Conservation (phyloP, 1,140 invertebrate species). For the Atopsyche davidsoni region DNA sequence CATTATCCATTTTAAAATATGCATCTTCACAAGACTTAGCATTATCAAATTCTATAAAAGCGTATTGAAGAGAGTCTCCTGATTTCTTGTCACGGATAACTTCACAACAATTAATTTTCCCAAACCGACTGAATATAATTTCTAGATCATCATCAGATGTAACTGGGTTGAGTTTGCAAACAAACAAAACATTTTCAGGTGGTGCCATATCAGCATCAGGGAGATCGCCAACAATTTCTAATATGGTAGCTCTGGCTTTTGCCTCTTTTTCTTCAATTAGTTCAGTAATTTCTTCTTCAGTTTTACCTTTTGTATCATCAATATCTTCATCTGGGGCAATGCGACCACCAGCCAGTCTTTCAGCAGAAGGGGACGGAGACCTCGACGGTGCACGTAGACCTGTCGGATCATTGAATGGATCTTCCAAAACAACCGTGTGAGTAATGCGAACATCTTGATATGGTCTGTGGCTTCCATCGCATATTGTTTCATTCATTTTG, state of each 20-base stretch:
- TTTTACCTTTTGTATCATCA: slow-evolving; percentile 84
- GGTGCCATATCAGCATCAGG: slow-evolving; percentile 96
- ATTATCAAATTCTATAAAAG: slow-evolving; percentile 97
- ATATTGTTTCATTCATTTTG: slow-evolving; percentile 91
- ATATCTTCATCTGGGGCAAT: slow-evolving; percentile 94
- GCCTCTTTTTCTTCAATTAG: slow-evolving; percentile 88
- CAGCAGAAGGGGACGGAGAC: slow-evolving; percentile 83
- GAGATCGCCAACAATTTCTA: slow-evolving; percentile 98
- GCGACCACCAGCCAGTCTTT: slow-evolving; percentile 72
- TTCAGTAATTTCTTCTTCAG: slow-evolving; percentile 78
- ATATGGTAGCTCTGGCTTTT: slow-evolving; percentile 90
- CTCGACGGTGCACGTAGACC: slow-evolving; percentile 69
- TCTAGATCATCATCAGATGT: slow-evolving; percentile 96
- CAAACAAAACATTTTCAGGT: slow-evolving; percentile 98
- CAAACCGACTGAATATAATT: slow-evolving; percentile 97
- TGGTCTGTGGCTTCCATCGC: slow-evolving; percentile 84
- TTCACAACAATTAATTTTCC: slow-evolving; percentile 91
- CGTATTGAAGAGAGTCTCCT: slow-evolving; percentile 95
- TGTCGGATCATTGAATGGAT: slow-evolving; percentile 89
- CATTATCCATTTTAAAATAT: slow-evolving; percentile 99
- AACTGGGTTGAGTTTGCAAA: slow-evolving; percentile 99
- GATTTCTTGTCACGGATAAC: slow-evolving; percentile 92
- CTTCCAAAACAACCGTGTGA: slow-evolving; percentile 94
- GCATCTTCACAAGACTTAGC: slow-evolving; percentile 94
- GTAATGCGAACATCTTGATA: slow-evolving; percentile 96